Conservation (phyloP, 1,140 invertebrate species). For the Formica selysi region DNA sequence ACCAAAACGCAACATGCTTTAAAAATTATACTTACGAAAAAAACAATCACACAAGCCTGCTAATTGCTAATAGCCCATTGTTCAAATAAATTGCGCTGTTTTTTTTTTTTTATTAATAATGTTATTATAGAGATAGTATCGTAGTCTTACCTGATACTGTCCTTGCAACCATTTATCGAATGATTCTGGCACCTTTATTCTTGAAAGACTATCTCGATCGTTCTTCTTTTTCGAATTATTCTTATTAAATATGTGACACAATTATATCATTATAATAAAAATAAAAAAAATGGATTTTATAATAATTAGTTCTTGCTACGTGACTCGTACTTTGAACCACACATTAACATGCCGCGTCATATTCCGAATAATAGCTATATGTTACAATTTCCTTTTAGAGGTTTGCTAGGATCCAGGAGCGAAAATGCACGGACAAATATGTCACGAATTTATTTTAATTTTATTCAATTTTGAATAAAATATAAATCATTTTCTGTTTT, state of each 20-base stretch:
- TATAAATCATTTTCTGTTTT: neutral
- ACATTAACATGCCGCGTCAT: neutral
- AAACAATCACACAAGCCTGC: neutral
- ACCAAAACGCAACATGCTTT: conserved; percentile 5
- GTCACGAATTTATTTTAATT: neutral
- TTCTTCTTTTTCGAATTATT: neutral
- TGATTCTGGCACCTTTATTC: neutral
- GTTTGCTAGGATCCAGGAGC: neutral
- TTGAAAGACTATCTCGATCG: neutral
- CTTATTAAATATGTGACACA: neutral
- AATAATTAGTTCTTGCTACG: neutral
- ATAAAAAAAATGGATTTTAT: neutral
- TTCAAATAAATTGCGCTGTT: neutral
- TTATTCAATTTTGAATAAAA: neutral
- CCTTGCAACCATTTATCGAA: neutral
- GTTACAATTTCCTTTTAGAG: conserved; percentile 7
- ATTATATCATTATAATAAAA: neutral
- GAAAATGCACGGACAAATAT: neutral
- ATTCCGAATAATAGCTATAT: neutral
- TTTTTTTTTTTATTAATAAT: neutral
- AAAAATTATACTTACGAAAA: neutral
- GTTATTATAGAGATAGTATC: neutral
- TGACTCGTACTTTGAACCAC: neutral
- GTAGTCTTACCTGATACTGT: neutral
- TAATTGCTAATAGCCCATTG: neutral